phyloP scores from a whole-genome alignment of 1,140 invertebrate genomes.

The Sycobia sp. region DNA sequence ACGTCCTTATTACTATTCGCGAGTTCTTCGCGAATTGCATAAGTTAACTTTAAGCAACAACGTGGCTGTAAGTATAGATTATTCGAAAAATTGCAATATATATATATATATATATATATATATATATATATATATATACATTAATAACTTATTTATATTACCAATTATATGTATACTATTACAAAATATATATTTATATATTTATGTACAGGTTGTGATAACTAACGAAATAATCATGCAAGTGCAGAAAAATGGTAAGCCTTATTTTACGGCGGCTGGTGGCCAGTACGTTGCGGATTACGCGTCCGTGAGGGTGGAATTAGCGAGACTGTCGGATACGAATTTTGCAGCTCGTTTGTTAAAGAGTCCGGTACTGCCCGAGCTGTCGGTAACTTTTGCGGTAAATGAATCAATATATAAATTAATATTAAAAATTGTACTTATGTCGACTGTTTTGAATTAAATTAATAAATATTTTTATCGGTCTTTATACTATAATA shows the following conservation, averaged over 20 bases:
- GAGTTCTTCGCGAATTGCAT: slow-evolving; percentile 44
- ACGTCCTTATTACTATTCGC: slow-evolving; percentile 43
- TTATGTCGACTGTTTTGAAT: too few species aligned
- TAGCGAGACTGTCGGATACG: slow-evolving; percentile 37
- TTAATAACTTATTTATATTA: too few species aligned
- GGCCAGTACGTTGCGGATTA: slow-evolving; percentile 46
- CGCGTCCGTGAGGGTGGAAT: slow-evolving; percentile 43
- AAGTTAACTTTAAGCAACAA: slow-evolving; percentile 38
- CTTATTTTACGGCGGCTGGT: slow-evolving; percentile 43
- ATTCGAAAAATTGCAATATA: not conserved
- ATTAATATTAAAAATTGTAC: too few species aligned
- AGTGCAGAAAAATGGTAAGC: slow-evolving; percentile 39
- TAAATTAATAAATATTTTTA: too few species aligned
- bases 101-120: not conserved
- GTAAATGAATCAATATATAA: slow-evolving; percentile 36
- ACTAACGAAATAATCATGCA: slow-evolving; percentile 48
- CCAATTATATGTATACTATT: too few species aligned
- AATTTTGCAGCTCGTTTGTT: slow-evolving; percentile 44
- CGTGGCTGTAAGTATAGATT: slow-evolving; percentile 37
- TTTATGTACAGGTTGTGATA: slow-evolving; percentile 44
- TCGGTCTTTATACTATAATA: too few species aligned
- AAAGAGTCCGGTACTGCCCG: slow-evolving; percentile 44
- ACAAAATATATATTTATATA: slow-evolving; percentile 8
- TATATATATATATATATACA: slow-evolving; percentile 30
- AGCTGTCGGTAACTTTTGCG: slow-evolving; percentile 42